Conservation (phyloP, 92 coral and sea anemone genomes). For the Actinostola sp. region DNA sequence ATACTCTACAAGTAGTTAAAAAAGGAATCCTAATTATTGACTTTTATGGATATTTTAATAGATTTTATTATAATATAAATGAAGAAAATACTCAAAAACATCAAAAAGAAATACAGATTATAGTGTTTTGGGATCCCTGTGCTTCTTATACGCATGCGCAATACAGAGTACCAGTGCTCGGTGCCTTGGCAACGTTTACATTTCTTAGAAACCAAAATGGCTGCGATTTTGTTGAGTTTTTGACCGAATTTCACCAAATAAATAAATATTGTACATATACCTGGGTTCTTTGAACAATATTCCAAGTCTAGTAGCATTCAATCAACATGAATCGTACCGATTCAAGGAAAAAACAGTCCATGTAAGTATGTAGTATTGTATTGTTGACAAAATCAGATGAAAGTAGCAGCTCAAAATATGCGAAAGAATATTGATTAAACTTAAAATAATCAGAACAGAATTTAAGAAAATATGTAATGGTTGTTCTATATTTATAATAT, state of each 20-base stretch:
- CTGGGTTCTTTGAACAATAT: neutral
- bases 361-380: slow-evolving; percentile 49
- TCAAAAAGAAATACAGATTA: neutral
- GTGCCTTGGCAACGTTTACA: slow-evolving; percentile 80
- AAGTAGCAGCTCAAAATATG: neutral
- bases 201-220: slow-evolving; percentile 16
- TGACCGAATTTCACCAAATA: neutral
- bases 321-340: slow-evolving; percentile 81
- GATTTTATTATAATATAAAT: neutral
- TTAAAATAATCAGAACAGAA: too few relatives aligned
- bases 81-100: neutral
- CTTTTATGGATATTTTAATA: neutral
- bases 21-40: too few relatives aligned
- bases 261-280: neutral
- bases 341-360: slow-evolving; percentile 63
- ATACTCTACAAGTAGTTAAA: too few relatives aligned
- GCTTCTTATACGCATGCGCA: slow-evolving; percentile 32
- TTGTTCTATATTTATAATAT: too few relatives aligned
- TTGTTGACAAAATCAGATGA: slow-evolving; percentile 4
- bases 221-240: neutral
- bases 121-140: slow-evolving; percentile 12
- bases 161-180: slow-evolving; percentile 18
- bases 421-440: neutral
- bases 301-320: neutral
- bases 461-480: too few relatives aligned